These are phyloP conservation scores for Ophthalmolycus amberensis DNA, from an alignment of 2,113 vertebrate species.

Conservation along the genomic window DNA sequence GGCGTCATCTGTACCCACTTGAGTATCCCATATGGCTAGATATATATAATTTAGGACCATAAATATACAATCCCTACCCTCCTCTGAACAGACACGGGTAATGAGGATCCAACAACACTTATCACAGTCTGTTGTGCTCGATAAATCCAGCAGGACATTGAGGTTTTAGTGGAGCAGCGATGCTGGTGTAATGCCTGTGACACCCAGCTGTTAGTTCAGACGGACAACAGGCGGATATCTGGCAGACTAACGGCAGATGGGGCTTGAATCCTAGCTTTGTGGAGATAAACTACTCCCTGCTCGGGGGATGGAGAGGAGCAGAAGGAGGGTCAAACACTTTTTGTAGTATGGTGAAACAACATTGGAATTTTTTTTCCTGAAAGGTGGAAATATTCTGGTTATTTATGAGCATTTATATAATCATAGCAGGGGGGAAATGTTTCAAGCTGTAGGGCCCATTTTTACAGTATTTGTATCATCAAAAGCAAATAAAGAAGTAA, in stretches of 20 bases:
- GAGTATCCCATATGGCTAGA: constrained; percentile 73
- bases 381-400: background rate
- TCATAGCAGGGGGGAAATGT: constrained; percentile 4
- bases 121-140: constrained; percentile 52
- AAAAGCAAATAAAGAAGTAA: background rate
- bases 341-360: constrained; percentile 12
- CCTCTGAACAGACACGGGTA: constrained; percentile 46
- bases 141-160: constrained; percentile 56
- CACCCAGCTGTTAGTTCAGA: constrained; percentile 74
- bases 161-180: constrained; percentile 57
- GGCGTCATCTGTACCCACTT: constrained; percentile 70
- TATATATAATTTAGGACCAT: constrained; percentile 80
- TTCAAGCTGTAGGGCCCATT: background rate
- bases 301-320: constrained; percentile 26
- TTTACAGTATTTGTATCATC: constrained; percentile 8
- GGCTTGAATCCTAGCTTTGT: constrained; percentile 53
- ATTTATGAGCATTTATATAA: constrained; percentile 4
- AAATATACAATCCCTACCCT: constrained; percentile 73
- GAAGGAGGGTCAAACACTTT: background rate
- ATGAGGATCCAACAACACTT: constrained; percentile 43
- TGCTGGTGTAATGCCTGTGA: constrained; percentile 60
- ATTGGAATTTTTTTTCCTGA: constrained; percentile 1
- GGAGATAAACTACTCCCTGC: constrained; percentile 61
- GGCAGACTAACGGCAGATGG: constrained; percentile 66
- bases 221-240: constrained; percentile 66